phyloP scores from a whole-genome alignment of 2,888 invertebrate species.

The Tanypteryx hageni region DNA sequence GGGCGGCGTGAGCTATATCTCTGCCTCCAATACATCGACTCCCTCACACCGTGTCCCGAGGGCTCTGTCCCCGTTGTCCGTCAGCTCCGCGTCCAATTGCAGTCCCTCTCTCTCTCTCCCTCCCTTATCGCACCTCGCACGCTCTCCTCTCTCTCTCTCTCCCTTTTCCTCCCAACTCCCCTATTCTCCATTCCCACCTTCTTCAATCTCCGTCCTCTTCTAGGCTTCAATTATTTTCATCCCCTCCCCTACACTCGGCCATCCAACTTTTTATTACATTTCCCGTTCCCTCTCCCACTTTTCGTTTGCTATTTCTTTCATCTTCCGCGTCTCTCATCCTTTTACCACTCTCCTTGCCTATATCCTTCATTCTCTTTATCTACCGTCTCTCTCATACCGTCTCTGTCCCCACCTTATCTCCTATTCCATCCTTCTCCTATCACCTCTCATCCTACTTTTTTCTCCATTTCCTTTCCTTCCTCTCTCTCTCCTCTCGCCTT shows the following conservation, averaged over 20 bases:
- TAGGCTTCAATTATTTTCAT: no score
- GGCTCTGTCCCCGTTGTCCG: slow-evolving; percentile 22
- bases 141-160: neutral
- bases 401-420: neutral
- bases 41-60: neutral
- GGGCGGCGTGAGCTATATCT: slow-evolving; percentile 19
- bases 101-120: neutral
- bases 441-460: neutral
- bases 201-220: no score
- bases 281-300: neutral
- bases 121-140: neutral
- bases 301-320: neutral
- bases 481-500: neutral
- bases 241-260: no score
- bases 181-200: neutral
- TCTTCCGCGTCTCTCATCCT: neutral
- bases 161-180: neutral
- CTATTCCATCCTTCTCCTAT: neutral
- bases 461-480: neutral
- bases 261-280: slow-evolving; percentile 6
- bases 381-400: no score
- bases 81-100: slow-evolving; percentile 11
- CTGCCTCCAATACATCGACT: slow-evolving; percentile 2
- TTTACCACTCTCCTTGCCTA: neutral
- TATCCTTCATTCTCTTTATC: neutral